Evolutionary conservation across 2,113 vertebrate species (phyloP).

Genomic region (Nyctereutes procyonoides): DNA sequence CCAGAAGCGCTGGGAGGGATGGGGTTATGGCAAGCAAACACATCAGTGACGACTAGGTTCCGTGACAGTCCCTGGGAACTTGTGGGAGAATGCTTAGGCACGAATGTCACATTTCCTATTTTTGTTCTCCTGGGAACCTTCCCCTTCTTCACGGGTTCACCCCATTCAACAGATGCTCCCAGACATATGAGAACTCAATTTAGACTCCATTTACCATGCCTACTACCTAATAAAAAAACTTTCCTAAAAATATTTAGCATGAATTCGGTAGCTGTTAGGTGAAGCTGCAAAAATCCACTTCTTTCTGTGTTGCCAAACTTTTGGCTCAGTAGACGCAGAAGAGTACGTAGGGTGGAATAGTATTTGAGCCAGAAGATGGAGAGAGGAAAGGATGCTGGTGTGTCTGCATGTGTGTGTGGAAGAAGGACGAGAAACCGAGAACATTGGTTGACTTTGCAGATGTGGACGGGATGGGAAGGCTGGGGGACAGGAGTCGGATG

Average conservation of each 20-base stretch:
- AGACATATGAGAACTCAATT: not conserved
- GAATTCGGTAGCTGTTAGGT: not conserved
- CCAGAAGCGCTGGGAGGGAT: not conserved
- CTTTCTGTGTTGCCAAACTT: not conserved
- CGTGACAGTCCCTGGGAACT: not conserved
- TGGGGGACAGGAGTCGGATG: no score
- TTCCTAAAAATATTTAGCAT: not conserved
- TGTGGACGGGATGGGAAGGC: not conserved
- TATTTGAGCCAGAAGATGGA: not conserved
- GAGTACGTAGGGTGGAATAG: not conserved
- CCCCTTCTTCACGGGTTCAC: not conserved
- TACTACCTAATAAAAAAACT: not conserved
- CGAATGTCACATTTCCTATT: not conserved
- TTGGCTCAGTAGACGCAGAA: not conserved
- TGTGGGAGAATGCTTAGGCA: not conserved
- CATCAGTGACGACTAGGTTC: not conserved
- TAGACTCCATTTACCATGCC: not conserved
- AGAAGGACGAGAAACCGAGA: not conserved
- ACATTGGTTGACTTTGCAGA: not conserved
- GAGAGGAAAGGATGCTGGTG: not conserved
- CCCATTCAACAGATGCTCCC: not conserved
- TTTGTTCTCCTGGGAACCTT: not conserved
- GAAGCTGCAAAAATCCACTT: conserved; percentile 8
- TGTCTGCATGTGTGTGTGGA: not conserved
- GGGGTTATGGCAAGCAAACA: not conserved